phyloP scores from a whole-genome alignment of 1,140 invertebrate genomes.

The Zeugodacus cucurbitae region DNA sequence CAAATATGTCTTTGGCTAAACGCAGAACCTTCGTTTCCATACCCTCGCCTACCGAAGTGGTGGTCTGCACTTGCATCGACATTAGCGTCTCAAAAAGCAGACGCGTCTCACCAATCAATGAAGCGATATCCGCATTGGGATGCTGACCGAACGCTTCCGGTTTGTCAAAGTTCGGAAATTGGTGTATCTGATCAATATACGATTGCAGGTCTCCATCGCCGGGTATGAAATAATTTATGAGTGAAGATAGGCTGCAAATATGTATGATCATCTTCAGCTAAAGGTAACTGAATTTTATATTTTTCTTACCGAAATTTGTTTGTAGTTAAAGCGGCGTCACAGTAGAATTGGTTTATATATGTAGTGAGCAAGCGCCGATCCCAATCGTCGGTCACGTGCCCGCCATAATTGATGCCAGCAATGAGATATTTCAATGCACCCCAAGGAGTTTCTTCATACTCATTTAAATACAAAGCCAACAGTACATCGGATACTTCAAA shows the following conservation, averaged over 20 bases:
- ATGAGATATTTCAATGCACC: constrained; percentile 91
- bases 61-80: constrained; percentile 78
- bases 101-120: constrained; percentile 80
- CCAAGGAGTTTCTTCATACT: constrained; percentile 88
- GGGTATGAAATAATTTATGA: constrained; percentile 83
- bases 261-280: background rate
- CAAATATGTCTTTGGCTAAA: constrained; percentile 76
- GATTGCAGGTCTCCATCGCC: constrained; percentile 82
- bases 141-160: constrained; percentile 91
- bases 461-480: constrained; percentile 82
- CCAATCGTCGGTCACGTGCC: constrained; percentile 95
- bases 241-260: constrained; percentile 70
- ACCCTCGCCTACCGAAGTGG: constrained; percentile 68
- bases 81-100: constrained; percentile 84
- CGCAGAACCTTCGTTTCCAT: constrained; percentile 82
- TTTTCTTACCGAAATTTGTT: constrained; percentile 70
- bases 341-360: constrained; percentile 85
- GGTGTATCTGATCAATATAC: constrained; percentile 81
- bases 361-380: constrained; percentile 83
- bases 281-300: background rate
- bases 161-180: constrained; percentile 79
- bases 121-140: constrained; percentile 91
- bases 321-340: constrained; percentile 73
- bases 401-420: constrained; percentile 93
- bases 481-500: constrained; percentile 89